phyloP scores from a whole-genome alignment of 2,113 vertebrate species.

The Saccopteryx leptura region DNA sequence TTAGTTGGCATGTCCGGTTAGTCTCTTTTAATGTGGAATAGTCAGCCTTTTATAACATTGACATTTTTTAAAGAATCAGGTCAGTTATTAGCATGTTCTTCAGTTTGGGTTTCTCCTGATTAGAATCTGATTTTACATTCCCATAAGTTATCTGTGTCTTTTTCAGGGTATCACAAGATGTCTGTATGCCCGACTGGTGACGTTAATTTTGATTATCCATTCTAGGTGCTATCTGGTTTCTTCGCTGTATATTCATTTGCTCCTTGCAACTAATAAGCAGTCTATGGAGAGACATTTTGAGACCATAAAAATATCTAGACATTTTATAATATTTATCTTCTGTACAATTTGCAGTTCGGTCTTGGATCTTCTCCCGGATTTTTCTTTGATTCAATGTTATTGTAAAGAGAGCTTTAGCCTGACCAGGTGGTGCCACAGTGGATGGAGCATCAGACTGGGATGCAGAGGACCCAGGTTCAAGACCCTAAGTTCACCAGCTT shows the following conservation, averaged over 20 bases:
- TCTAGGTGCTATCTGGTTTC: background rate
- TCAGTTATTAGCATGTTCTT: background rate
- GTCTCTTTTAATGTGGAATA: background rate
- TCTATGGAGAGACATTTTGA: background rate
- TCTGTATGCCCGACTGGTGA: background rate
- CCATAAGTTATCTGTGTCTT: background rate
- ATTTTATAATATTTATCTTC: background rate
- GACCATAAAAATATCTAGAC: conserved; percentile 26
- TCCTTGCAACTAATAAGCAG: background rate
- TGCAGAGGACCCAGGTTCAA: too few species aligned
- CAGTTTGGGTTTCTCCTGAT: background rate
- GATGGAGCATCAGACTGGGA: too few species aligned
- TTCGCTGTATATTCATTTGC: background rate
- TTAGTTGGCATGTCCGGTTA: background rate
- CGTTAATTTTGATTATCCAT: background rate
- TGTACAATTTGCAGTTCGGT: background rate
- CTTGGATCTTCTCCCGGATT: background rate
- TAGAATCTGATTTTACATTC: background rate
- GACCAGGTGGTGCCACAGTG: too few species aligned
- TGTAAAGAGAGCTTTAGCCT: conserved; percentile 11
- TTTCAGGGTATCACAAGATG: background rate
- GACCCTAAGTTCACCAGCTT: too few species aligned
- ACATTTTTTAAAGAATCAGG: background rate
- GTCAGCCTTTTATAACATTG: background rate
- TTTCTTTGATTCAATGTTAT: background rate